Evolutionary conservation across 2,797 vertebrate genomes (phyloP).

Genomic region (Pseudopleuronectes americanus): DNA sequence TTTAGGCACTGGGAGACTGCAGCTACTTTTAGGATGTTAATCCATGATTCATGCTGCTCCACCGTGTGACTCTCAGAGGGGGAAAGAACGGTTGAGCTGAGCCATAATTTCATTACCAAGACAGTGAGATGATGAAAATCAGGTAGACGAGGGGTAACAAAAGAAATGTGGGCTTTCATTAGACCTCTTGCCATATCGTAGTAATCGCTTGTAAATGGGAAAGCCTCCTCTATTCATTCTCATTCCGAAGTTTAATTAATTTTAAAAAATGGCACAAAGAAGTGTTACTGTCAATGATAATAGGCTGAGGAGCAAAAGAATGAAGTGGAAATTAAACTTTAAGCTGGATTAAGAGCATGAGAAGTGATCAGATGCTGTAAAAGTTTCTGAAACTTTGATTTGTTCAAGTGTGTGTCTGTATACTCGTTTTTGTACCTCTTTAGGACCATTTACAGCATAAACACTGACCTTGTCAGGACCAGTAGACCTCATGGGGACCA

Average conservation of each 20-base stretch:
- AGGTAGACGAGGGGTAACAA: constrained; percentile 30
- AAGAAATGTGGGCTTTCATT: constrained; percentile 32
- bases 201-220: constrained; percentile 12
- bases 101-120: constrained; percentile 48
- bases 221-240: constrained; percentile 7
- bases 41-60: constrained; percentile 59
- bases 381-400: too few relatives aligned
- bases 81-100: constrained; percentile 25
- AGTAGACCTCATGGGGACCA: too few relatives aligned
- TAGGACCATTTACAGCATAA: too few relatives aligned
- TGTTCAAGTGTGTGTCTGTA: too few relatives aligned
- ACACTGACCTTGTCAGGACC: too few relatives aligned
- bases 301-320: constrained; percentile 1
- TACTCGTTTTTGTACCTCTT: too few relatives aligned
- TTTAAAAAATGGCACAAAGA: constrained; percentile 4
- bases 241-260: constrained; percentile 18
- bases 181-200: not conserved
- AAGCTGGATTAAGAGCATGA: constrained; percentile 2
- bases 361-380: not conserved
- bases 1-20: constrained; percentile 18
- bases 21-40: constrained; percentile 52
- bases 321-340: constrained; percentile 6
- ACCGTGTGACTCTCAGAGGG: constrained; percentile 23
- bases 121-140: constrained; percentile 34
- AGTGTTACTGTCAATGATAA: constrained; percentile 1